These are phyloP conservation scores for Keiferia lycopersicella DNA, from an alignment of 2,888 invertebrate genomes.

Conservation along the genomic window DNA sequence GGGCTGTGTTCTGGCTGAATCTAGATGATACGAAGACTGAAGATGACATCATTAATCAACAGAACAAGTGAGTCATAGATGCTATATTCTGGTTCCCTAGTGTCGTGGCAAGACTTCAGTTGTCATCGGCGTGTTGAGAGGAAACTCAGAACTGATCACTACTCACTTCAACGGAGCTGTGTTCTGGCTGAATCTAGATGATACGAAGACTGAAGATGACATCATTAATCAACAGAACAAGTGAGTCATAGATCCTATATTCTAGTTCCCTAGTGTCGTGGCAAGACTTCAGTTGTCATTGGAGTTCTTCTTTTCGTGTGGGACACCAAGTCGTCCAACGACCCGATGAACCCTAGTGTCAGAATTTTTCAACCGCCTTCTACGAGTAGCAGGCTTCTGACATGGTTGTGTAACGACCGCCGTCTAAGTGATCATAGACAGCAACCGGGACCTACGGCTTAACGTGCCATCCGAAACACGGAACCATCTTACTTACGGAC, in stretches of 20 bases:
- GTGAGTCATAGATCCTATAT: constrained; percentile 73
- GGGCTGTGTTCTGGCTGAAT: constrained; percentile 81
- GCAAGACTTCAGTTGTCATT: constrained; percentile 85
- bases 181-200: constrained; percentile 81
- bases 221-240: constrained; percentile 69
- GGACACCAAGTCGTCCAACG: no score
- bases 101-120: no score
- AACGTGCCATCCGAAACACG: no score
- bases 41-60: constrained; percentile 69
- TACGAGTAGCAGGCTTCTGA: no score
- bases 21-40: constrained; percentile 75
- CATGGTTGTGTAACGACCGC: no score
- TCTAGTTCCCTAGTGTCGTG: constrained; percentile 86
- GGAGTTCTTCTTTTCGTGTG: no score
- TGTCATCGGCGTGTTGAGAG: constrained; percentile 69
- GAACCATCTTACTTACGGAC: no score
- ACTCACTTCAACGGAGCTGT: constrained; percentile 78
- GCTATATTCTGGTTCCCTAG: no score
- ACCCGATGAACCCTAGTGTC: constrained; percentile 75
- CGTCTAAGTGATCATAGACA: no score
- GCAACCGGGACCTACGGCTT: no score
- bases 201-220: constrained; percentile 73
- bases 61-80: constrained; percentile 61
- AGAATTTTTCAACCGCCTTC: no score
- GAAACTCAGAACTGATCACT: constrained; percentile 71